These are phyloP conservation scores for Drosophila prolongata DNA, from an alignment of 2,888 invertebrate genomes.

Conservation along the genomic window DNA sequence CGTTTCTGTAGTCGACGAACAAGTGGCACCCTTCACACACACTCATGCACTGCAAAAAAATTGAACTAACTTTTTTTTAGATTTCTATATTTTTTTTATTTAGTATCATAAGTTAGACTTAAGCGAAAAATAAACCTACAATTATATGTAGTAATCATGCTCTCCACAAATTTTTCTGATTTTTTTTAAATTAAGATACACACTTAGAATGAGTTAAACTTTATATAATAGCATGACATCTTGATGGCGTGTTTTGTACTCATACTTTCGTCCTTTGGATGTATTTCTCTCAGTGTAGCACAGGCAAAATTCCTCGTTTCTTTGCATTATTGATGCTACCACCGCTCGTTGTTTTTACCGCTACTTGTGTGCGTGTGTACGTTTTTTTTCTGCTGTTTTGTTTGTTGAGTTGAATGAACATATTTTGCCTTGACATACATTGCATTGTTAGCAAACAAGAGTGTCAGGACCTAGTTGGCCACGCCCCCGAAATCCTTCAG, in stretches of 20 bases:
- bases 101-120: too few relatives aligned
- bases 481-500: constrained; percentile 24
- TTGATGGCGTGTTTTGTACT: too few relatives aligned
- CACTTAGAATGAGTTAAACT: too few relatives aligned
- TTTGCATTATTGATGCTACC: constrained; percentile 71
- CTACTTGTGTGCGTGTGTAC: constrained; percentile 12
- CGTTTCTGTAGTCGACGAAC: constrained; percentile 74
- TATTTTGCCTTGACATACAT: constrained; percentile 78
- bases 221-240: too few relatives aligned
- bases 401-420: constrained; percentile 76
- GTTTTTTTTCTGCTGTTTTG: constrained; percentile 32
- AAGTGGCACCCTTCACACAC: constrained; percentile 20
- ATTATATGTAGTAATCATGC: too few relatives aligned
- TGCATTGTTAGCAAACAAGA: constrained; percentile 78
- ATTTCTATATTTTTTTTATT: too few relatives aligned
- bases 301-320: constrained; percentile 45
- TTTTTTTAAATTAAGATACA: too few relatives aligned
- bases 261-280: too few relatives aligned
- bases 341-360: constrained; percentile 17
- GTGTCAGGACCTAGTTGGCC: constrained; percentile 63
- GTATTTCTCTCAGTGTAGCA: constrained; percentile 2
- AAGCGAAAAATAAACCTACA: not conserved
- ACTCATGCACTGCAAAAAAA: constrained; percentile 3
- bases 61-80: too few relatives aligned
- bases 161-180: too few relatives aligned